Percentiles rank a stretch among this genome's conserved stretches.
Evolutionary conservation across 1,140 invertebrate species (phyloP).

Genomic region (Artemia franciscana): DNA sequence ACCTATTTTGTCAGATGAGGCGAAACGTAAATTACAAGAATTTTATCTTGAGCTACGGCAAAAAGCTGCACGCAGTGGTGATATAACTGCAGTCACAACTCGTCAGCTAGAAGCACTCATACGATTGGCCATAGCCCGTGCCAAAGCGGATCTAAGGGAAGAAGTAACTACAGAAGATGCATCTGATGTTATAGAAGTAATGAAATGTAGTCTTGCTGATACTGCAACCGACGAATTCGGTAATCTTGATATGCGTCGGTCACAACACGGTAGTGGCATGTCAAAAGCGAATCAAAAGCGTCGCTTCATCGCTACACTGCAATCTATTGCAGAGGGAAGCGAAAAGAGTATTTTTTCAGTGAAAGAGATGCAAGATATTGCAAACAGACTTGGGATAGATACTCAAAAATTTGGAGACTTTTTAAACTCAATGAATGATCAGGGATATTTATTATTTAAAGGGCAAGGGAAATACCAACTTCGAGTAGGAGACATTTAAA

Average conservation of each 20-base stretch:
- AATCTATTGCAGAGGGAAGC: slow-evolving; percentile 31
- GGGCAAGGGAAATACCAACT: slow-evolving; percentile 50
- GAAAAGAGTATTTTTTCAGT: slow-evolving; percentile 43
- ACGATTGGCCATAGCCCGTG: slow-evolving; percentile 63
- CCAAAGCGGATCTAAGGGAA: slow-evolving; percentile 55
- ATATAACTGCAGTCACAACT: slow-evolving; percentile 46
- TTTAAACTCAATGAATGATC: slow-evolving; percentile 49
- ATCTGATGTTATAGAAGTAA: slow-evolving; percentile 57
- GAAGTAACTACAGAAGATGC: slow-evolving; percentile 55
- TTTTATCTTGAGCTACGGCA: slow-evolving; percentile 57
- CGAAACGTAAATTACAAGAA: slow-evolving; percentile 39
- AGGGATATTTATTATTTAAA: slow-evolving; percentile 63
- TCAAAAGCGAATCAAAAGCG: slow-evolving; percentile 35
- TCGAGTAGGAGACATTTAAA: slow-evolving; percentile 11
- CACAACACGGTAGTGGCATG: slow-evolving; percentile 44
- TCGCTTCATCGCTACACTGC: slow-evolving; percentile 43
- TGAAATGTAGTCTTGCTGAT: slow-evolving; percentile 54
- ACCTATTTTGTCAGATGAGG: slow-evolving; percentile 43
- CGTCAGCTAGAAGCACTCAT: slow-evolving; percentile 71
- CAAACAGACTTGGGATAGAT: slow-evolving; percentile 33
- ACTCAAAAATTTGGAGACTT: slow-evolving; percentile 33
- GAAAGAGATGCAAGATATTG: slow-evolving; percentile 46
- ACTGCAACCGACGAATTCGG: slow-evolving; percentile 44
- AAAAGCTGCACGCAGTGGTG: slow-evolving; percentile 31
- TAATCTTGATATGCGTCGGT: slow-evolving; percentile 37